A percentile compares a stretch with the other conserved stretches of the same genome.
phyloP scores from a whole-genome alignment of 2,113 vertebrate species.

The Platichthys stellatus region DNA sequence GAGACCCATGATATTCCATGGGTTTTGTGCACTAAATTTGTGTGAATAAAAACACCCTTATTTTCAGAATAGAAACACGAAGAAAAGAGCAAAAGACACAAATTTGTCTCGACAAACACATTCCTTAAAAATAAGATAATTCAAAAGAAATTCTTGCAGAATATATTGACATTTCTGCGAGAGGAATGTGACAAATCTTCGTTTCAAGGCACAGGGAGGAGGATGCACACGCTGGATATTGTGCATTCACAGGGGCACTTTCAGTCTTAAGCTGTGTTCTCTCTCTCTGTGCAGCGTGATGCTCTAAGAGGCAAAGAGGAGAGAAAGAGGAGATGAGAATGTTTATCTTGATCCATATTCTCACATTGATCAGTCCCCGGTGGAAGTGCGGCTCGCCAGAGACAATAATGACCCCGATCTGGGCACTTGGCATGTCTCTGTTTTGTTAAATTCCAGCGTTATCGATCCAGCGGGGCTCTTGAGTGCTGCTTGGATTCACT shows the following conservation, averaged over 20 bases:
- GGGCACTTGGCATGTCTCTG: constrained; percentile 78
- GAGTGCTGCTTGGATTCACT: constrained; percentile 81
- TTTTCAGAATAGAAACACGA: too few relatives aligned
- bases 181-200: background rate
- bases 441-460: constrained; percentile 82
- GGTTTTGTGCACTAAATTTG: too few relatives aligned
- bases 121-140: background rate
- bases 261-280: constrained; percentile 7
- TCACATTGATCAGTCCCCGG: constrained; percentile 80
- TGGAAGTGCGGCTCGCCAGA: constrained; percentile 75
- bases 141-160: background rate
- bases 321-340: constrained; percentile 57
- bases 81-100: background rate
- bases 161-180: background rate
- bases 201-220: background rate
- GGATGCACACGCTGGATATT: background rate
- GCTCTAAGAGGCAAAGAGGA: constrained; percentile 37
- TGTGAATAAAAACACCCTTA: too few relatives aligned
- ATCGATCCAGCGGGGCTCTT: constrained; percentile 80
- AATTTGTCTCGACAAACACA: background rate
- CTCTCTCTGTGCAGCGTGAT: background rate
- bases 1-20: background rate
- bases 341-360: constrained; percentile 81
- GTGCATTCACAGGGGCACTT: constrained; percentile 10
- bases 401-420: constrained; percentile 82